Percentiles rank a stretch among this genome's conserved stretches.
phyloP scores from a whole-genome alignment of 2,888 invertebrate genomes.

The Drosophila koepferae region DNA sequence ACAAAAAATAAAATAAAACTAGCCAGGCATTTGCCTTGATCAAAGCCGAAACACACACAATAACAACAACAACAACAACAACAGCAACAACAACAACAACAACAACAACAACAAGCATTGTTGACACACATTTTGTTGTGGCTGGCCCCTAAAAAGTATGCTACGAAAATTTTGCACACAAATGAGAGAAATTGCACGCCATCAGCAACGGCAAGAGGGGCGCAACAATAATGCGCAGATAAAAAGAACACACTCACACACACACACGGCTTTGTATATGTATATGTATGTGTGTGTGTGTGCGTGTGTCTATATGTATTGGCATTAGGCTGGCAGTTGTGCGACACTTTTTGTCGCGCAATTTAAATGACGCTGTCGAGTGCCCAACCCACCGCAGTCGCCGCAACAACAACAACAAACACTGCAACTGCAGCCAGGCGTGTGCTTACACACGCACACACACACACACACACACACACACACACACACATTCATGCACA shows the following conservation, averaged over 20 bases:
- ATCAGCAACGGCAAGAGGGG: slow-evolving; percentile 50
- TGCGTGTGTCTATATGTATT: slow-evolving; percentile 21
- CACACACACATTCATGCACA: slow-evolving; percentile 13
- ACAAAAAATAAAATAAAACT: no score
- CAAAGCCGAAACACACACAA: slow-evolving; percentile 28
- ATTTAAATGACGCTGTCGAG: slow-evolving; percentile 67
- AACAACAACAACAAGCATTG: slow-evolving; percentile 47
- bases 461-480: slow-evolving; percentile 19
- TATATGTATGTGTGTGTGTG: slow-evolving; percentile 27
- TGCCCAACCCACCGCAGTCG: slow-evolving; percentile 42
- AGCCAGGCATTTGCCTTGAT: slow-evolving; percentile 35
- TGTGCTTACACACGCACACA: slow-evolving; percentile 23
- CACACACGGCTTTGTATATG: slow-evolving; percentile 1
- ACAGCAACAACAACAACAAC: background rate
- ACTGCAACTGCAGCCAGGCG: slow-evolving; percentile 48
- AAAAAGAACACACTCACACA: slow-evolving; percentile 21
- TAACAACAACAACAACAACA: no score
- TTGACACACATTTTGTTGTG: slow-evolving; percentile 72
- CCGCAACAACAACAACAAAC: slow-evolving; percentile 53
- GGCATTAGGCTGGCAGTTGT: slow-evolving; percentile 67
- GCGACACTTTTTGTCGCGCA: slow-evolving; percentile 68
- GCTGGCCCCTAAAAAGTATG: slow-evolving; percentile 65
- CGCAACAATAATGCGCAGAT: slow-evolving; percentile 19
- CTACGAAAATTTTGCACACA: slow-evolving; percentile 64
- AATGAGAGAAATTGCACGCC: slow-evolving; percentile 74